Percentiles rank a stretch among this genome's conserved stretches.
Evolutionary conservation across 2,888 invertebrate species (phyloP).

Genomic region (Thereva nobilitata): DNA sequence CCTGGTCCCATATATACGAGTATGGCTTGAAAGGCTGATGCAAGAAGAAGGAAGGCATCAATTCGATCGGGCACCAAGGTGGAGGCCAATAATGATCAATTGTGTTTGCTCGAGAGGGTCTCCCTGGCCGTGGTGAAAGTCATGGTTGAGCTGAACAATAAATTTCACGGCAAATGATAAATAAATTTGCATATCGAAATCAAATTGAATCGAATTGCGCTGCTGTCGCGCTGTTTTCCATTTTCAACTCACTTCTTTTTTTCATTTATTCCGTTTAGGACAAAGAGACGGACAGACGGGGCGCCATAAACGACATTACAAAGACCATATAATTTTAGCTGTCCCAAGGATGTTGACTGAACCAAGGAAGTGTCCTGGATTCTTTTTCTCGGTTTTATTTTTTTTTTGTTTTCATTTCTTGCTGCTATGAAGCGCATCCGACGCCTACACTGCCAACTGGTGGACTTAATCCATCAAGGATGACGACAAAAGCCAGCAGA

Average conservation of each 20-base stretch:
- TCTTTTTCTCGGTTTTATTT: too few species aligned
- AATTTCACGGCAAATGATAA: constrained; percentile 34
- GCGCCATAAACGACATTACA: background rate
- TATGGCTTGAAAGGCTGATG: too few species aligned
- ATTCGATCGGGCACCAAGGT: constrained; percentile 17
- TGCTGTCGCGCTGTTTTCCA: constrained; percentile 16
- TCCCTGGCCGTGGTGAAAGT: constrained; percentile 29
- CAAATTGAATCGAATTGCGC: constrained; percentile 30
- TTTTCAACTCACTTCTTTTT: constrained; percentile 2
- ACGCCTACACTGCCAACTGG: constrained; percentile 5
- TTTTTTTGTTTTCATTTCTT: too few species aligned
- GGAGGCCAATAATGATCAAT: constrained; percentile 26
- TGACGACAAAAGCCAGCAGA: background rate
- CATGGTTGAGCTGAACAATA: constrained; percentile 33
- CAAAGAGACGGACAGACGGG: background rate
- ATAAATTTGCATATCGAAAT: constrained; percentile 36
- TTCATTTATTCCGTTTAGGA: background rate
- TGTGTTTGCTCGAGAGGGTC: constrained; percentile 18
- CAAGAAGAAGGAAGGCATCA: background rate
- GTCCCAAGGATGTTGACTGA: too few species aligned
- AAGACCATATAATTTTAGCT: too few species aligned
- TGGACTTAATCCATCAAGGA: constrained; percentile 1
- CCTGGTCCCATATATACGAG: too few species aligned
- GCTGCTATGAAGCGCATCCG: too few species aligned
- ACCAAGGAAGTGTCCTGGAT: too few species aligned